Base-by-base conservation (phyloP, 2,888 invertebrate species). In the Nudaria mundana region DNA sequence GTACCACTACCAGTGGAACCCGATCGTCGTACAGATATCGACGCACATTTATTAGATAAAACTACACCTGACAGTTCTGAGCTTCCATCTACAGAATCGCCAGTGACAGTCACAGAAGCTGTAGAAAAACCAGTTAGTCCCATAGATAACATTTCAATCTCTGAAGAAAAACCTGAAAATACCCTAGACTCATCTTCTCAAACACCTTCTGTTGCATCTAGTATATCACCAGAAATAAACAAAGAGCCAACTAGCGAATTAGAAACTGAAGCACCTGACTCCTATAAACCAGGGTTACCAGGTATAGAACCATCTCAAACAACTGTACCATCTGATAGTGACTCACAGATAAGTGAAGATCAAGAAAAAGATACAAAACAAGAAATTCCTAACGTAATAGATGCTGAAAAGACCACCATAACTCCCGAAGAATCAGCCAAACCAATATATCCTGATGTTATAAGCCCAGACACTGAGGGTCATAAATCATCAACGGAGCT, bases 401-500 rank as follows among this genome's bases (percentile, higher is more conserved):
- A 40, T 18, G 13, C 34, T n/a, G 18, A 44, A 34, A 18, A 15
- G 3, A 26, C 40, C 16, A 37, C 51, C 5, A 31, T 30, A 25
- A 5, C 28, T 14, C 37, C 53, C 29, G 34, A 18, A 25, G 24
- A 10, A 36, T n/a, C 41, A 25, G 37, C 37, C 4, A 44, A 40
- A 31, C 36, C 44, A 2, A 20, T 20, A 23, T 4, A 3, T 14
- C 3, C 25, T 24, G 38, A 24, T 7, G n/a, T n/a, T n/a, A n/a
- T n/a, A n/a, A 47, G 35, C 25, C 25, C n/a, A 16, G 8, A 13
- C 20, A 31, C 51, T 18, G 11, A 23, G 1, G 34, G 30, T 12
- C 33, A 15, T 7, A 42, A 48, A 18, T 20, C 34, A 0, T 44
- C 49, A n/a, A 53, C 60, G 16, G 45, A 40, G 20, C 34, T 30